A percentile compares a stretch with the other conserved stretches of the same genome.
Evolutionary conservation across 2,797 vertebrate genomes (phyloP).

Genomic region (Tachyglossus aculeatus): DNA sequence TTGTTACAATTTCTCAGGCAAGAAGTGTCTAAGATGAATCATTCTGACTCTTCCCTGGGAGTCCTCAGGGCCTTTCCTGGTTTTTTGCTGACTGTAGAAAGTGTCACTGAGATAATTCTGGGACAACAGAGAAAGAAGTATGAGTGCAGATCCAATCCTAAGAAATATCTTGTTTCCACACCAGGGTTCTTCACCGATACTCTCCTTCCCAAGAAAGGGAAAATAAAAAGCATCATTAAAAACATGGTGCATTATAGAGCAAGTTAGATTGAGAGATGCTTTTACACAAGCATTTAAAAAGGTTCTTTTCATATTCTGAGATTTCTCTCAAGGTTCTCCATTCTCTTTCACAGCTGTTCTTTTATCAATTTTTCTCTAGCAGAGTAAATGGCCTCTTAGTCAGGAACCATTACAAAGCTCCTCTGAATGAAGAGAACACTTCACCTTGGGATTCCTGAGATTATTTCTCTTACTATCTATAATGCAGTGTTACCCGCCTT

Average conservation of each 20-base stretch:
- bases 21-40: not conserved
- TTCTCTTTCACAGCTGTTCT: not conserved
- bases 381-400: not conserved
- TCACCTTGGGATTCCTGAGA: slow-evolving; percentile 11
- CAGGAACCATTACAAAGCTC: not conserved
- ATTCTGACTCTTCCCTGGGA: rapidly evolving
- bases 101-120: not conserved
- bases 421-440: not conserved
- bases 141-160: not conserved
- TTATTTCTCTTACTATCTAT: not conserved
- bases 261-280: not conserved
- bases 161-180: not conserved
- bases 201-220: not conserved
- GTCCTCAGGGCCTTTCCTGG: not conserved
- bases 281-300: slow-evolving; percentile 4
- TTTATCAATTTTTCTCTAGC: not conserved
- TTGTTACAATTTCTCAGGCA: too few species aligned
- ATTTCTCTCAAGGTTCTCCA: not conserved
- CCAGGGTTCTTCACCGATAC: not conserved
- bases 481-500: not conserved
- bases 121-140: not conserved
- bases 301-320: not conserved
- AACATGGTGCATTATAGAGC: not conserved
- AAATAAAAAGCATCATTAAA: not conserved
- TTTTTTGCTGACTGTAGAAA: not conserved